Evolutionary conservation across 2,888 invertebrate genomes (phyloP).

Genomic region (Acheta domesticus): DNA sequence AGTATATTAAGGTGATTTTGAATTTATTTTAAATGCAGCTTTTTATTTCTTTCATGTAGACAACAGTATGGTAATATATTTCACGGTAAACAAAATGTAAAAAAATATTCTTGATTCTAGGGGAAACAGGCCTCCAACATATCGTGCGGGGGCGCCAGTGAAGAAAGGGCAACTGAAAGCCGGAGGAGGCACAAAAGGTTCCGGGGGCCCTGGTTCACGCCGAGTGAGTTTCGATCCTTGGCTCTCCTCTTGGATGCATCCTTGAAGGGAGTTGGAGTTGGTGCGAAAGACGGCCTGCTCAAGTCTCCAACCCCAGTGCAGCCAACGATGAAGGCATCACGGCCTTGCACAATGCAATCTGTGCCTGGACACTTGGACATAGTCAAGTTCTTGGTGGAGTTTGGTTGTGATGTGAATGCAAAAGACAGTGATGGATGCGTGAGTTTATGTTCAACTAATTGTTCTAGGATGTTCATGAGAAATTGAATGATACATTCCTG

Average conservation of each 20-base stretch:
- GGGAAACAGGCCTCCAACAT: too few relatives aligned
- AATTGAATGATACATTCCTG: too few relatives aligned
- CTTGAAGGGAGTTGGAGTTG: conserved; percentile 96
- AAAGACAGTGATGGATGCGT: conserved; percentile 98
- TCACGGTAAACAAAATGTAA: conserved; percentile 25
- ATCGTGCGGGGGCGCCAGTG: not conserved
- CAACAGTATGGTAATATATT: too few relatives aligned
- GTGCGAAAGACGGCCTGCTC: conserved; percentile 92
- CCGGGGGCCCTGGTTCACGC: conserved; percentile 54
- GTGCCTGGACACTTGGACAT: conserved; percentile 98
- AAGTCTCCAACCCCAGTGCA: conserved; percentile 92
- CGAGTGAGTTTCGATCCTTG: conserved; percentile 97
- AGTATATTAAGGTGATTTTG: too few relatives aligned
- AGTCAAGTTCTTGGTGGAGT: conserved; percentile 94
- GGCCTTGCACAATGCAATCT: conserved; percentile 98
- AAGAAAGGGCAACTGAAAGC: conserved; percentile 73
- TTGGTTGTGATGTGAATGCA: conserved; percentile 98
- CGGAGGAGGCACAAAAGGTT: conserved; percentile 41
- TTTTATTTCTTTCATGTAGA: too few relatives aligned
- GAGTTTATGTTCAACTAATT: conserved; percentile 41
- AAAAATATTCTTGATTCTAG: conserved; percentile 1
- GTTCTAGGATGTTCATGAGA: not conserved
- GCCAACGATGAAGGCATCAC: conserved; percentile 99
- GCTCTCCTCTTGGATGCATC: conserved; percentile 95
- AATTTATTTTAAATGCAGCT: too few relatives aligned